Base-by-base conservation (phyloP, 1,140 invertebrate species). In the Xylocopa sonorina region DNA sequence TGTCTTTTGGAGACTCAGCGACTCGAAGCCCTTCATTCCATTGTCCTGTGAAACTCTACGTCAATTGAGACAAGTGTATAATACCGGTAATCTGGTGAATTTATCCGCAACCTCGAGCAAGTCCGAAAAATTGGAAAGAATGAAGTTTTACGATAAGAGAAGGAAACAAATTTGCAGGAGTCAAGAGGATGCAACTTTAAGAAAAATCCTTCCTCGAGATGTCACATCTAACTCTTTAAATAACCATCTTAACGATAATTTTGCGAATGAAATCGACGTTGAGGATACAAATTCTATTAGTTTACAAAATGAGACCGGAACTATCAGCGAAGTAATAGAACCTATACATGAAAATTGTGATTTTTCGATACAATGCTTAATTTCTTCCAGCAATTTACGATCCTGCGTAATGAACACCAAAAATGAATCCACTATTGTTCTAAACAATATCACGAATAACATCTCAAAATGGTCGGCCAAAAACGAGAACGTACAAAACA, bases 11-110 rank as follows among this genome's bases (percentile, higher is more conserved):
- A 64, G 41, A 3, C 43, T 58, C 2, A 83, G 78, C 50, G 82
- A 86, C 16, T 87, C 86, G 24, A 69, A 82, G 29, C 79, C 81
- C 48, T 85, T 87, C 57, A 64, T 87, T 50, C 83, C 83, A 9
- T 41, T 81, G 3, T 55, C 78, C 1, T 29, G 71, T 27, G 58
- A 79, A 53, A 78, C 79, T 32, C 29, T 85, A 2, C 75, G 78
- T 1, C 43, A 72, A 43, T 63, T 83, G 48, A 46, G 43, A 18
- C 41, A 50, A 29, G 21, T 77, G 12, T 81, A 81, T 57, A 77
- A 55, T 2, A 14, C 32, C 7, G 58, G 78, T n/a, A 34, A 27
- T 55, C 51, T 57, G 9, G 12, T 27, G 12, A 82, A 14, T n/a
- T 16, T 46, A 0, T 14, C n/a, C 18, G 18, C 38, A 7, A 4